These are phyloP conservation scores for Himalopsyche japonica DNA, from an alignment of 2,888 invertebrate genomes.

Conservation along the genomic window DNA sequence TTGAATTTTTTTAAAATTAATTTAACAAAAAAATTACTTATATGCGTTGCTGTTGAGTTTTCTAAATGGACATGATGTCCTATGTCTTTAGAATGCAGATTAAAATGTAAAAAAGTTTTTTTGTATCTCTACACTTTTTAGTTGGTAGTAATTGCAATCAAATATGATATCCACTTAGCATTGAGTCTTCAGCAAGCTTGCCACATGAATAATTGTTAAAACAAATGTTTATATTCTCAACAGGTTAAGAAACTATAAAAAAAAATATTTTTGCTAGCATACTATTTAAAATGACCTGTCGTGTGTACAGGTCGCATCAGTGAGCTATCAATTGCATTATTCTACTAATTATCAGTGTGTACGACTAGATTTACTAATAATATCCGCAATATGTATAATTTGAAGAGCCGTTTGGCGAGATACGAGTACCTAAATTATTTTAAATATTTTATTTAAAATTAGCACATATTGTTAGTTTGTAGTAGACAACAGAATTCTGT, in stretches of 20 bases:
- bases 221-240: neutral
- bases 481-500: constrained; percentile 21
- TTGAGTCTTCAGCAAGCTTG: neutral
- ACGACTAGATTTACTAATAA: neutral
- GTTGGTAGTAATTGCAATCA: no score
- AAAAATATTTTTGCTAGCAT: constrained; percentile 25
- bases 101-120: no score
- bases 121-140: no score
- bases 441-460: neutral
- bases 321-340: neutral
- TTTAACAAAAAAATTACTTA: no score
- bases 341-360: neutral
- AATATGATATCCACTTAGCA: neutral
- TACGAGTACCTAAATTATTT: constrained; percentile 5
- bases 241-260: constrained; percentile 15
- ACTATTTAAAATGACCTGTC: constrained; percentile 4
- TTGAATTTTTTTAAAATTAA: no score
- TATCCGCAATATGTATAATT: neutral
- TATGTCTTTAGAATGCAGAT: no score
- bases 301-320: neutral
- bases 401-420: neutral
- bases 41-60: no score
- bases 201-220: neutral
- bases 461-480: neutral
- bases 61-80: no score